Evolutionary conservation across 2,797 vertebrate species (phyloP).

Genomic region (Balearica regulorum): DNA sequence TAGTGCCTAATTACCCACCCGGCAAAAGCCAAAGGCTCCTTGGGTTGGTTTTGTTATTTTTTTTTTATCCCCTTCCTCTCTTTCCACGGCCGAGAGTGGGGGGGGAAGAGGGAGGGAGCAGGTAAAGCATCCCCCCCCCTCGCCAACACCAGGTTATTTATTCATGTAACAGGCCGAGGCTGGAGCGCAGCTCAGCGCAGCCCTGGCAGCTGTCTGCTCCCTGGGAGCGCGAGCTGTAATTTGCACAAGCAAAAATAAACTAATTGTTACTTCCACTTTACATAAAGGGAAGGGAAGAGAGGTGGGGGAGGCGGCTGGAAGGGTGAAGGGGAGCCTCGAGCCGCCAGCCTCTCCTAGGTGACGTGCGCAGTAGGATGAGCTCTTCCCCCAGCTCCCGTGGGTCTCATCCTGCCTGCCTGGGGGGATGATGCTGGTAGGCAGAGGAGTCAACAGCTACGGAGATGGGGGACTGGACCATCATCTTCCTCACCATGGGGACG

Average conservation of each 20-base stretch:
- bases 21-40: background rate
- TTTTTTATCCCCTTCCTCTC: accelerated
- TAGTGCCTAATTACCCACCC: background rate
- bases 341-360: background rate
- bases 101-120: background rate
- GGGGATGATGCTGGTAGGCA: background rate
- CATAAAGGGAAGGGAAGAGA: background rate
- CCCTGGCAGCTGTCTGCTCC: constrained; percentile 49
- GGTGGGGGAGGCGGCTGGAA: background rate
- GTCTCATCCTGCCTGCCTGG: background rate
- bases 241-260: constrained; percentile 58
- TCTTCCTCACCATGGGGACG: background rate
- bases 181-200: background rate
- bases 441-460: background rate
- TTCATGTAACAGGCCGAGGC: constrained; percentile 6
- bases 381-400: background rate
- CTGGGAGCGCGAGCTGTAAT: constrained; percentile 9
- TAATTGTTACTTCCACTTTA: constrained; percentile 50
- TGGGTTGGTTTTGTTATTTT: background rate
- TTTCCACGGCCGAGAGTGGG: background rate
- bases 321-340: background rate
- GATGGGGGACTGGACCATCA: background rate
- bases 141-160: constrained; percentile 12
- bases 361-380: accelerated
- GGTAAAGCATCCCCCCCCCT: background rate